phyloP scores from a whole-genome alignment of 2,113 vertebrate species.

The Trichechus manatus region DNA sequence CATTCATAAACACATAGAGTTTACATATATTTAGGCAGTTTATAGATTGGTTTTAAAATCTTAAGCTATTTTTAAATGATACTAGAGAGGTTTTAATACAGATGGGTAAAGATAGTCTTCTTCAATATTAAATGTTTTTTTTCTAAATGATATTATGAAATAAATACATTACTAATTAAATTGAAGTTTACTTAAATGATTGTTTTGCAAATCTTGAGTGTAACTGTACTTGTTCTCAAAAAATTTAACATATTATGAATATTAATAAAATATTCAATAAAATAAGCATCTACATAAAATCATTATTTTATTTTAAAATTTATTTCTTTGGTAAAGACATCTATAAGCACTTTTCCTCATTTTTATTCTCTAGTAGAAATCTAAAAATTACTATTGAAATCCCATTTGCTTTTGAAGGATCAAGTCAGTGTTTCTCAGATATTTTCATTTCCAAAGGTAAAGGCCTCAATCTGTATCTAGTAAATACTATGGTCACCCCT shows the following conservation, averaged over 20 bases:
- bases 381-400: background rate
- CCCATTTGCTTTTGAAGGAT: background rate
- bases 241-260: conserved; percentile 27
- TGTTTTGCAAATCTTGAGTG: background rate
- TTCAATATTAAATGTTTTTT: background rate
- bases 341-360: background rate
- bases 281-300: background rate
- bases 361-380: conserved; percentile 2
- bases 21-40: background rate
- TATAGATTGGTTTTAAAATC: background rate
- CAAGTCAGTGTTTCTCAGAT: background rate
- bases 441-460: background rate
- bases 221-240: background rate
- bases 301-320: background rate
- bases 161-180: background rate
- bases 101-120: background rate
- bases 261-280: conserved; percentile 1
- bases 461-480: background rate
- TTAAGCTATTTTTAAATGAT: background rate
- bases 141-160: background rate
- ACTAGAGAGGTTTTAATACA: background rate
- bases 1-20: background rate
- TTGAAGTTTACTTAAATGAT: conserved; percentile 6
- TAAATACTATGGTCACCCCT: background rate
- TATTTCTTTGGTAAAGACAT: background rate